Base-by-base conservation (phyloP, 2,797 vertebrate species). In the Eulemur rubriventer region DNA sequence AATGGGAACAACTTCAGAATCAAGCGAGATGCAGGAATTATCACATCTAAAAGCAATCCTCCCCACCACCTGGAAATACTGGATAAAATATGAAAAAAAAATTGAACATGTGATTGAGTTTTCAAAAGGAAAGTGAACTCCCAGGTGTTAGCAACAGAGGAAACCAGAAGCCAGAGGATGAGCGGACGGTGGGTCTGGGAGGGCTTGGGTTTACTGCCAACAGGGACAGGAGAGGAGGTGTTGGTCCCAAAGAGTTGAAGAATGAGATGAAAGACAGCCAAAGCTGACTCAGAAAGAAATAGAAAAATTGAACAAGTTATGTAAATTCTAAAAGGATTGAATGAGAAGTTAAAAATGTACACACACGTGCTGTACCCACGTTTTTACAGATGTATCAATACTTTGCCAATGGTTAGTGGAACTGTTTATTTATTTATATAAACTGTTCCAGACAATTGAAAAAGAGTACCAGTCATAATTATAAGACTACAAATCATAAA, bases 371-470 rank as follows among this genome's bases (percentile, higher is more conserved):
- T 46, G 30, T 22, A 61, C 65, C 57, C 57, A 86, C 52, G 26
- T 33, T 87, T 88, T 76, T 63, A 55, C 41, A 65, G 30, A 22
- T 67, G 30, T 52, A 18, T 50, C 6, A 50, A 50, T 50, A 35
- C 91, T 91, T 91, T 72, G 82, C 50, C 63, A 72, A 41, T 33
- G 33, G 57, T 67, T 81, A 41, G 43, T 82, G 26, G 43, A 55
- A 87, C n/a, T 82, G 24, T 33, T 63, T 76, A 69, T 94, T 89
- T 94, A 89, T 33, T 94, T 59, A 78, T 63, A 50, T 70, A 65
- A 95, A 55, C 94, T 63, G 8, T 22, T 41, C 28, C 69, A 72
- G 61, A 72, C 24, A 20, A 63, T 73, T 65, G 52, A 38, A 90
- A 81, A 82, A 93, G 82, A 90, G 28, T 30, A n/a, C n/a, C 46